Conservation (phyloP, 1,140 invertebrate genomes). For the Trichonephila clavata region DNA sequence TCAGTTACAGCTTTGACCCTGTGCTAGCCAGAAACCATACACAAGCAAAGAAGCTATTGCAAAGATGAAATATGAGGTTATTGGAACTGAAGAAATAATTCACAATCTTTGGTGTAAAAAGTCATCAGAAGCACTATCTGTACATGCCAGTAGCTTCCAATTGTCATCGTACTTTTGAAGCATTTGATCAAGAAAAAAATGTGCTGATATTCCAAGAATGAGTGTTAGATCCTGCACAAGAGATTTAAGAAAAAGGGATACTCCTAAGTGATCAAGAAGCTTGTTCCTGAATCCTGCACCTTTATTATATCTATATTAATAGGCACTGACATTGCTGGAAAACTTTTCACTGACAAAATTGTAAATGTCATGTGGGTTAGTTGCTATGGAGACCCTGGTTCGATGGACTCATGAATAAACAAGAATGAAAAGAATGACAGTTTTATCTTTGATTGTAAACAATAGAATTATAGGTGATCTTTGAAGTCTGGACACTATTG, state of each 20-base stretch:
- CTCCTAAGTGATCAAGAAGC: background rate
- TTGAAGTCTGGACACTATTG: background rate
- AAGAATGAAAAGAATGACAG: background rate
- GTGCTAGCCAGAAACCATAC: background rate
- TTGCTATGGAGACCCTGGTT: background rate
- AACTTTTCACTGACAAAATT: constrained; percentile 19
- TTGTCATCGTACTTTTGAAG: background rate
- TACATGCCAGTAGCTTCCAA: background rate
- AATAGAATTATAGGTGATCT: background rate
- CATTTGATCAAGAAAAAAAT: constrained; percentile 40
- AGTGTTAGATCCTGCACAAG: background rate
- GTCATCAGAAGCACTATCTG: constrained; percentile 2
- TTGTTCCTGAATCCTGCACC: background rate
- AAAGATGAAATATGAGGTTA: background rate
- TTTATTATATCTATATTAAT: constrained; percentile 7
- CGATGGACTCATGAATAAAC: constrained; percentile 27
- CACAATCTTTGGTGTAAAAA: constrained; percentile 2
- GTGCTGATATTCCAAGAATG: background rate
- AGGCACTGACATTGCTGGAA: constrained; percentile 20
- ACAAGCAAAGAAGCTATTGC: background rate
- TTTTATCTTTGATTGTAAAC: background rate
- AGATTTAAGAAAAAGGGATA: constrained; percentile 37
- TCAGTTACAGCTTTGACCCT: background rate
- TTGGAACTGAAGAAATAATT: background rate
- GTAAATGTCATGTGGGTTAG: background rate